phyloP scores from a whole-genome alignment of 2,797 vertebrate genomes.

The Squalus acanthias region DNA sequence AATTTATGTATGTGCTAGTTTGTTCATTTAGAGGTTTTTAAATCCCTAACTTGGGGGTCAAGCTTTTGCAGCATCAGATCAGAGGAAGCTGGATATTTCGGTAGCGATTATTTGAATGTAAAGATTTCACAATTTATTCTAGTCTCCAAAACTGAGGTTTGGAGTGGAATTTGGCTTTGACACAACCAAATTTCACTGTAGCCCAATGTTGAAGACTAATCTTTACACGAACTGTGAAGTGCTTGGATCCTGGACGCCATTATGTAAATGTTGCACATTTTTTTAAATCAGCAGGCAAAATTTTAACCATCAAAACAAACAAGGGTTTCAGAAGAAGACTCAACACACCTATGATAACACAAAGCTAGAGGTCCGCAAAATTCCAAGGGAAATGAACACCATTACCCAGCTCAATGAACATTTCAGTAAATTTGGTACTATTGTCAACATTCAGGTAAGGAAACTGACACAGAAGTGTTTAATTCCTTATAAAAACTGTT shows the following conservation, averaged over 20 bases:
- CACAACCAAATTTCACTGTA: neutral
- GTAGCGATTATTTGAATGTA: neutral
- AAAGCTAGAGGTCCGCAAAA: conserved; percentile 89
- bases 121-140: neutral
- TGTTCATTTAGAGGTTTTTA: neutral
- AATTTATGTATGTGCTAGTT: neutral
- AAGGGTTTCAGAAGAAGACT: conserved; percentile 78
- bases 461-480: fast-evolving
- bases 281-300: conserved; percentile 59
- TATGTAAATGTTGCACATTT: neutral
- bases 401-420: conserved; percentile 95
- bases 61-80: neutral
- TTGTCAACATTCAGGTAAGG: conserved; percentile 93
- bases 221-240: neutral
- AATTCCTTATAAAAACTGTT: neutral
- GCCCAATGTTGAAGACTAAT: neutral
- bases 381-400: conserved; percentile 88
- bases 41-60: neutral
- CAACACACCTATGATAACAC: conserved; percentile 77
- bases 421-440: conserved; percentile 97
- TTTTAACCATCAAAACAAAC: conserved; percentile 84
- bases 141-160: neutral
- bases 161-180: neutral
- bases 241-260: neutral
- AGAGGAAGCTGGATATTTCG: neutral